A percentile compares a stretch with the other conserved stretches of the same genome.
Conservation (phyloP, 23 tunicate species). For the Ascidia mentula region DNA sequence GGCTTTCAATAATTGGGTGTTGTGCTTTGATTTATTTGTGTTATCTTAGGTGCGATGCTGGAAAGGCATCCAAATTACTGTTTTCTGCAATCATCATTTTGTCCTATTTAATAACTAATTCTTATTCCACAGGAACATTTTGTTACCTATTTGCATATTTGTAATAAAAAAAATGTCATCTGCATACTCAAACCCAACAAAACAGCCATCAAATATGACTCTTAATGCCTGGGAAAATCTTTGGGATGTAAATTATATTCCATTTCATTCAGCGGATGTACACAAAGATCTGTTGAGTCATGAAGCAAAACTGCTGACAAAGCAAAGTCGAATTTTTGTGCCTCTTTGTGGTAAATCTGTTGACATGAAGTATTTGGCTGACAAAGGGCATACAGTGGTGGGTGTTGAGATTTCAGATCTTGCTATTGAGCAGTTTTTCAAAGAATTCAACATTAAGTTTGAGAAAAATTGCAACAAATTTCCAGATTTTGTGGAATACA, state of each 20-base stretch:
- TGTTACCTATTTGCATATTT: no score
- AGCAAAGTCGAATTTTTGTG: conserved; percentile 18
- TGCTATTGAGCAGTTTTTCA: conserved; percentile 33
- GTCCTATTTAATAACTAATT: no score
- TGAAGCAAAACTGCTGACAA: not conserved
- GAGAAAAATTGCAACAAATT: not conserved
- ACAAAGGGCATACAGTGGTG: conserved; percentile 40
- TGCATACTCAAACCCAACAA: no score
- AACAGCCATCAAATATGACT: no score
- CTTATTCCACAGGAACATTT: no score
- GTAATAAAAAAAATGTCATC: no score
- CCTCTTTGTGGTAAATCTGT: conserved; percentile 57
- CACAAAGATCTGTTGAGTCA: not conserved
- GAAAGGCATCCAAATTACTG: no score
- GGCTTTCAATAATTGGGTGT: no score
- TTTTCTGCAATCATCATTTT: no score
- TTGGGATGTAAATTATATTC: not conserved
- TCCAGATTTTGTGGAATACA: not conserved
- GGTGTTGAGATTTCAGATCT: conserved; percentile 46
- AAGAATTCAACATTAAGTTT: conserved; percentile 17
- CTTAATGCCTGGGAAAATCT: not conserved
- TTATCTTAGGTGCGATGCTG: no score
- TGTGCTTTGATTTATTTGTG: no score
- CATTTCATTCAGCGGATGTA: not conserved
- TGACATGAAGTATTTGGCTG: conserved; percentile 44